phyloP scores from a whole-genome alignment of 92 coral and sea anemone genomes.

The Virgularia gustaviana region DNA sequence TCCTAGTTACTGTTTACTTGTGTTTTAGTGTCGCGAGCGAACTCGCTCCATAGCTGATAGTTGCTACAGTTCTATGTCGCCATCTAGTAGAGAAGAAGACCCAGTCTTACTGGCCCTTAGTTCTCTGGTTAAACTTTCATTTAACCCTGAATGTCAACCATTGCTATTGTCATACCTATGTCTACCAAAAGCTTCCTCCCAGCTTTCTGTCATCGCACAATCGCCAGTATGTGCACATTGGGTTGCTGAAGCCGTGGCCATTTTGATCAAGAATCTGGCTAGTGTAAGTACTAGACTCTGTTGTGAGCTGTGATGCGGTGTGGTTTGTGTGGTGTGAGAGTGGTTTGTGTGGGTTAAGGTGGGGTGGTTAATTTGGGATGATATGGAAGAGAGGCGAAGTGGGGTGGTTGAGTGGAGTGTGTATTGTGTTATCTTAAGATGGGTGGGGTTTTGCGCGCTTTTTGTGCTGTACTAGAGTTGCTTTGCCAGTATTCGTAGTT shows the following conservation, averaged over 20 bases:
- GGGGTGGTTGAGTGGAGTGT: too few species aligned
- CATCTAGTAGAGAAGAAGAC: slow-evolving; percentile 67
- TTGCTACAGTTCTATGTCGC: slow-evolving; percentile 61
- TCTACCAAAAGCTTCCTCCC: slow-evolving; percentile 85
- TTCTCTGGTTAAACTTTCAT: slow-evolving; percentile 84
- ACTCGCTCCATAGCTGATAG: slow-evolving; percentile 35
- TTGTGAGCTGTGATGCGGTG: not conserved
- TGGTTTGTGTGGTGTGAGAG: not conserved
- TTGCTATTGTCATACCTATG: slow-evolving; percentile 84
- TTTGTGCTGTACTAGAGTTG: too few species aligned
- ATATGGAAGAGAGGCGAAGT: too few species aligned
- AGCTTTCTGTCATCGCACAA: slow-evolving; percentile 68
- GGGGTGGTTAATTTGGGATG: not conserved
- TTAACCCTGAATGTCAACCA: slow-evolving; percentile 93
- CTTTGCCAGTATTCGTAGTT: too few species aligned
- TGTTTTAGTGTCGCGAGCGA: slow-evolving; percentile 21
- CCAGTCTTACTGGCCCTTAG: slow-evolving; percentile 74
- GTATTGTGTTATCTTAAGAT: too few species aligned
- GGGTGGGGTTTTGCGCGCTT: too few species aligned
- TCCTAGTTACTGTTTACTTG: too few species aligned
- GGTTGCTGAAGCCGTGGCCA: slow-evolving; percentile 81
- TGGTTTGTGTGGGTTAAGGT: not conserved
- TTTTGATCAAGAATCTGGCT: slow-evolving; percentile 81
- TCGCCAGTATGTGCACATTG: slow-evolving; percentile 52
- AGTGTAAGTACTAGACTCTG: slow-evolving; percentile 63